These are phyloP conservation scores for Podiceps cristatus DNA, from an alignment of 2,113 vertebrate species.

Conservation along the genomic window DNA sequence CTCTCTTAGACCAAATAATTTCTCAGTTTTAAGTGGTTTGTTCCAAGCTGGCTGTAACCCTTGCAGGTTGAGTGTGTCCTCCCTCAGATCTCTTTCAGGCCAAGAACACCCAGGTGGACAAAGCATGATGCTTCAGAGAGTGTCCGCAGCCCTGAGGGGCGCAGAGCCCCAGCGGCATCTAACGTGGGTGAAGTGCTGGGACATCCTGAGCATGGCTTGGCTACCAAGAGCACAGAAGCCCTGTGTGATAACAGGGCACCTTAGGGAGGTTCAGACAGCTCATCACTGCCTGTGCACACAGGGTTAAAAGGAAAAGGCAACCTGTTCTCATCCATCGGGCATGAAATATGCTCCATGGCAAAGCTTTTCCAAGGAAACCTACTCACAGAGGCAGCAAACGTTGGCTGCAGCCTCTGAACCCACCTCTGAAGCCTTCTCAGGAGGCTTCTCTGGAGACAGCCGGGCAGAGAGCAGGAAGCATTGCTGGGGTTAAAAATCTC, in stretches of 20 bases:
- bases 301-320: neutral
- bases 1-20: neutral
- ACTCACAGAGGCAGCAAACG: neutral
- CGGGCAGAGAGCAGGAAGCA: neutral
- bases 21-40: neutral
- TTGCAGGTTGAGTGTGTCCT: neutral
- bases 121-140: neutral
- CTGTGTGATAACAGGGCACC: neutral
- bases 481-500: neutral
- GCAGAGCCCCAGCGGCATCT: neutral
- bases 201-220: neutral
- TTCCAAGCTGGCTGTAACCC: neutral
- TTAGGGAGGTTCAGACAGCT: neutral
- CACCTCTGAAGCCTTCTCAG: neutral
- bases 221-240: neutral
- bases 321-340: neutral
- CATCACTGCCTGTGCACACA: rapidly evolving
- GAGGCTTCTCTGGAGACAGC: neutral
- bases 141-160: neutral
- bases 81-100: neutral
- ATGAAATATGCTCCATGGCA: neutral
- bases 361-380: neutral
- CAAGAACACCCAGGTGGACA: neutral
- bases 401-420: neutral
- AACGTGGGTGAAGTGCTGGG: neutral